Conservation (phyloP, 1,140 invertebrate genomes). For the Anoplophora glabripennis region DNA sequence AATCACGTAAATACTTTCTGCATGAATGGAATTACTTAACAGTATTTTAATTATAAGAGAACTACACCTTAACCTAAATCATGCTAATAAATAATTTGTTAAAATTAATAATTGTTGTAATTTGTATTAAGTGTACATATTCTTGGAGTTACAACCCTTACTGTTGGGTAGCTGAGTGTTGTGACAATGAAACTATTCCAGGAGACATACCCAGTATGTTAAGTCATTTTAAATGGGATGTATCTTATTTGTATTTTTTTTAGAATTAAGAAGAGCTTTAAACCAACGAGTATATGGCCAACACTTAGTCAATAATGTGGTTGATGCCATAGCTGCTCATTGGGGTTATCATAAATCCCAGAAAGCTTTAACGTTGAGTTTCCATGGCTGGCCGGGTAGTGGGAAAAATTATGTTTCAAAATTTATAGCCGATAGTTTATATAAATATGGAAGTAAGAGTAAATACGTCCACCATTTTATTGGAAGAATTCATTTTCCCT, state of each 20-base stretch:
- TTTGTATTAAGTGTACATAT: not conserved
- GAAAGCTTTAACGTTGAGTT: conserved; percentile 71
- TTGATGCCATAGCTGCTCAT: conserved; percentile 59
- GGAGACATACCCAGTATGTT: conserved; percentile 22
- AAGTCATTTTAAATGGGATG: not conserved
- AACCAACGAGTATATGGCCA: conserved; percentile 60
- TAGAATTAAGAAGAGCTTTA: conserved; percentile 46
- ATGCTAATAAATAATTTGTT: not conserved
- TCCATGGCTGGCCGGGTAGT: conserved; percentile 78
- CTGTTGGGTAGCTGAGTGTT: conserved; percentile 26
- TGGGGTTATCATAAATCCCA: conserved; percentile 50
- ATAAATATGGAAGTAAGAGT: conserved; percentile 69
- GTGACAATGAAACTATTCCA: conserved; percentile 24
- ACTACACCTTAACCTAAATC: not conserved
- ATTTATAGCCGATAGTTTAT: conserved; percentile 78
- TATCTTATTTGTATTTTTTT: conserved; percentile 14
- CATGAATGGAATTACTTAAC: not conserved
- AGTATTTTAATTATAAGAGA: not conserved
- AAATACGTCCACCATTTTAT: conserved; percentile 79
- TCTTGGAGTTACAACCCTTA: conserved; percentile 18
- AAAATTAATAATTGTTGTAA: not conserved
- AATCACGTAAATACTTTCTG: not conserved
- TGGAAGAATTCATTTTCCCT: conserved; percentile 76
- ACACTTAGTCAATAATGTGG: conserved; percentile 58
- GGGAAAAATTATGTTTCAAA: conserved; percentile 87